Evolutionary conservation across 2,888 invertebrate genomes (phyloP).

Genomic region (Athalia cordata): DNA sequence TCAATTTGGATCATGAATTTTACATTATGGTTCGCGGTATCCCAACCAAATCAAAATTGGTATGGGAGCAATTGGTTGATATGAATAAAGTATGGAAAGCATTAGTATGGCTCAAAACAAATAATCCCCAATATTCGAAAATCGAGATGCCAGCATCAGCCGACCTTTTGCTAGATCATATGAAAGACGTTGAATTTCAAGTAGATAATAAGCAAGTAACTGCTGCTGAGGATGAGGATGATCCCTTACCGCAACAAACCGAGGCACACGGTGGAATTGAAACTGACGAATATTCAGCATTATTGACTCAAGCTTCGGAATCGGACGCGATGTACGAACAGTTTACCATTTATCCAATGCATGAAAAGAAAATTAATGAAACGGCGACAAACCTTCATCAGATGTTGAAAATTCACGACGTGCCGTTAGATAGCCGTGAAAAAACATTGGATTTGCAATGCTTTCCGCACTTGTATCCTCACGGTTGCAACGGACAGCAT

Average conservation of each 20-base stretch:
- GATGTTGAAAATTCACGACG: slow-evolving; percentile 27
- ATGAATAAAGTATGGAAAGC: slow-evolving; percentile 53
- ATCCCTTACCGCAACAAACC: background rate
- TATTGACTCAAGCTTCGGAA: background rate
- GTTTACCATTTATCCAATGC: slow-evolving; percentile 41
- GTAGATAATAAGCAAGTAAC: background rate
- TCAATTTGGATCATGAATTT: slow-evolving; percentile 60
- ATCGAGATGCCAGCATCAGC: slow-evolving; percentile 55
- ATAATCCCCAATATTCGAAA: slow-evolving; percentile 13
- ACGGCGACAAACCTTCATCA: background rate
- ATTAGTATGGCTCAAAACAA: slow-evolving; percentile 44
- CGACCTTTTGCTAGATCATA: slow-evolving; percentile 42
- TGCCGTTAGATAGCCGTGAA: slow-evolving; percentile 51
- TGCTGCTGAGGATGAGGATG: background rate
- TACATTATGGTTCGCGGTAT: slow-evolving; percentile 61
- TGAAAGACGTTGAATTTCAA: slow-evolving; percentile 6
- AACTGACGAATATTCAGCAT: background rate
- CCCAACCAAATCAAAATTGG: slow-evolving; percentile 59
- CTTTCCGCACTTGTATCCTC: slow-evolving; percentile 55
- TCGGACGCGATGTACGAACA: slow-evolving; percentile 3
- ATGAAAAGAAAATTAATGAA: slow-evolving; percentile 49
- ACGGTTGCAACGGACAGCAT: slow-evolving; percentile 52
- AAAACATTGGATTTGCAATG: slow-evolving; percentile 54
- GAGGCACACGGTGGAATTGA: background rate
- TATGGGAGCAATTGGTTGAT: slow-evolving; percentile 53